phyloP scores from a whole-genome alignment of 2,113 vertebrate genomes.

The Cynoglossus semilaevis region DNA sequence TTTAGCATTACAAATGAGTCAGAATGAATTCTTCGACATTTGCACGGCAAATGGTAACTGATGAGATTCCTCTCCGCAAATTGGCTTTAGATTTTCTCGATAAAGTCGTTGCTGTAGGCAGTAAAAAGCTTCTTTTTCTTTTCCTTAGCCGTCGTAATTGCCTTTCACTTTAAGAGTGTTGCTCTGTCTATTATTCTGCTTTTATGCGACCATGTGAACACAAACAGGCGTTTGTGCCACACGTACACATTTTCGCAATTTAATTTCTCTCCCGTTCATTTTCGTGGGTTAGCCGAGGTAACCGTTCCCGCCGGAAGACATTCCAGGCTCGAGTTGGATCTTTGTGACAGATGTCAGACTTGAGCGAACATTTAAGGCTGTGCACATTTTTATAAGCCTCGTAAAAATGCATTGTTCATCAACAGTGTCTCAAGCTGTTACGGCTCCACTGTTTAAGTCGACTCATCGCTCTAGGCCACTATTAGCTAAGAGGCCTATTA shows the following conservation, averaged over 20 bases:
- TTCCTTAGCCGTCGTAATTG: slow-evolving; percentile 12
- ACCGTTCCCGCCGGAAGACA: background rate
- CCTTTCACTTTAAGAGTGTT: slow-evolving; percentile 6
- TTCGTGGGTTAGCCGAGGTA: background rate
- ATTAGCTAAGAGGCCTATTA: background rate
- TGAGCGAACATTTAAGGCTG: slow-evolving; percentile 2
- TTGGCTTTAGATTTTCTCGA: background rate
- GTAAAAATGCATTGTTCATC: slow-evolving; percentile 7
- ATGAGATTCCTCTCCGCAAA: background rate
- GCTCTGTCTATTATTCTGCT: slow-evolving; percentile 7
- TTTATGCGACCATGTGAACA: slow-evolving; percentile 12
- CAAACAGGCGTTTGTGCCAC: slow-evolving; percentile 13
- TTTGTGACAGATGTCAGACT: slow-evolving; percentile 16
- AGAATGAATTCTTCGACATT: slow-evolving; percentile 4
- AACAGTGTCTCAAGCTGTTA: slow-evolving; percentile 13
- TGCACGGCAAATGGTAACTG: background rate
- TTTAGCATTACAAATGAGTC: slow-evolving; percentile 6
- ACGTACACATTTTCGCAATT: background rate
- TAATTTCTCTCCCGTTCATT: background rate
- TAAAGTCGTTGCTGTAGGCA: slow-evolving; percentile 7
- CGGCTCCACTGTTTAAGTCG: background rate
- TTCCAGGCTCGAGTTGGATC: slow-evolving; percentile 5
- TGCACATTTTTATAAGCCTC: slow-evolving; percentile 3
- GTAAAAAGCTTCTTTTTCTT: slow-evolving; percentile 1
- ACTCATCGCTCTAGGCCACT: background rate